Base-by-base conservation (phyloP, 2,888 invertebrate species). In the Sussaba pulchella region DNA sequence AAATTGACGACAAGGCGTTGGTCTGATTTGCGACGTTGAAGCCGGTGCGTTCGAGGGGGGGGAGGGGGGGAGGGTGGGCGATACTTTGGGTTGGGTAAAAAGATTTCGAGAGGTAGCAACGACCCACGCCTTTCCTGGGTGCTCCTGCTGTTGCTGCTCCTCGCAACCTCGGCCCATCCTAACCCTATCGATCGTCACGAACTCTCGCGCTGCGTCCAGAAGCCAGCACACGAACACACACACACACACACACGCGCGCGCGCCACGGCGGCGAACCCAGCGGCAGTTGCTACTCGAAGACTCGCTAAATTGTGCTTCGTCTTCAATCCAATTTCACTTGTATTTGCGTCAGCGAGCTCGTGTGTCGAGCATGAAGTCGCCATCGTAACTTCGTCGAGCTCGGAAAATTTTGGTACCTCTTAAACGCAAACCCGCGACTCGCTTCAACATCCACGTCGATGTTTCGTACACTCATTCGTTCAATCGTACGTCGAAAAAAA, bases 101-200 rank as follows among this genome's bases (percentile, higher is more conserved):
- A 59, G 43, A 70, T 43, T 43, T 59, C 24, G 57, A 52, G 70
- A 41, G 70, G 39, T 17, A 54, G 41, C 31, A 64, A 66, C 36
- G 39, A 31, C 21, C 19, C 66, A 47, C 47, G 21, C 54, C 36
- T 41, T 41, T 24, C 71, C 19, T 61, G 50, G n/a, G n/a, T 41
- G 71, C 57, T 59, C 66, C 47, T 43, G 63, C 47, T 47, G 21
- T 17, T 31, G 12, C 64, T 72, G 59, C 72, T 57, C 50, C 26
- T 39, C 31, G 24, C 31, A 24, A 71, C 63, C 66, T 66, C 72
- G 52, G 71, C 39, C 76, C 39, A 71, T 52, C 76, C 70, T 76
- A 80, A 80, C 71, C 71, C 64, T 80, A 80, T 80, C 72, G 80
- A 80, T 80, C 80, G 66, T 67, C 31, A 54, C 43, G 66, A 66